Conservation (phyloP, 2,113 vertebrate species). For the Fulmarus glacialis region DNA sequence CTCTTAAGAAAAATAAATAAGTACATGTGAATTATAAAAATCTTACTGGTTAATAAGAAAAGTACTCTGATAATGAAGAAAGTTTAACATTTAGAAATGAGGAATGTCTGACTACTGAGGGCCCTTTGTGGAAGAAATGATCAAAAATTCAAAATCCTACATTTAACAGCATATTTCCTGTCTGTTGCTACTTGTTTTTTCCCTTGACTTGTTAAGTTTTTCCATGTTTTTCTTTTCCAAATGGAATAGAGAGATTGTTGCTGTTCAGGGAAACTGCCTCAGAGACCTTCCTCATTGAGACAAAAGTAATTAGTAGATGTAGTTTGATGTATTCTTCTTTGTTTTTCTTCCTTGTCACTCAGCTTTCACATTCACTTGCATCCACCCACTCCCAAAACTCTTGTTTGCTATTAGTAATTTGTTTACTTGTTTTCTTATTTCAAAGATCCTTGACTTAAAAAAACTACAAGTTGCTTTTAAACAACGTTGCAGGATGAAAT, state of each 20-base stretch:
- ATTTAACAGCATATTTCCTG: background rate
- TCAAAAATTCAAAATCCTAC: background rate
- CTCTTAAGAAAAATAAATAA: background rate
- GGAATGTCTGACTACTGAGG: background rate
- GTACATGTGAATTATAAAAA: background rate
- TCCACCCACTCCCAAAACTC: background rate
- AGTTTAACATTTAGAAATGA: background rate
- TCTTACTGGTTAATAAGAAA: background rate
- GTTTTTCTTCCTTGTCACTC: background rate
- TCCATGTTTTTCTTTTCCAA: slow-evolving; percentile 4
- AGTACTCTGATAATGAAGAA: background rate
- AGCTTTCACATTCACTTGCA: background rate
- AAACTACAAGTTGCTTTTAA: background rate
- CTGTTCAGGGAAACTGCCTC: background rate
- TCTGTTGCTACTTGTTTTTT: background rate
- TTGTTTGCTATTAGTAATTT: background rate
- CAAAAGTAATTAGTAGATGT: background rate
- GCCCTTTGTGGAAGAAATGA: background rate
- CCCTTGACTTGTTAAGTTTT: background rate
- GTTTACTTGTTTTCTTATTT: background rate
- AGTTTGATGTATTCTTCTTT: background rate
- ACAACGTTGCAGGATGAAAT: background rate
- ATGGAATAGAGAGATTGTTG: background rate
- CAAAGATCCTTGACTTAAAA: background rate
- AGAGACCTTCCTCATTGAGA: background rate